These are phyloP conservation scores for Chironomus tepperi DNA, from an alignment of 1,140 invertebrate species.

Conservation along the genomic window DNA sequence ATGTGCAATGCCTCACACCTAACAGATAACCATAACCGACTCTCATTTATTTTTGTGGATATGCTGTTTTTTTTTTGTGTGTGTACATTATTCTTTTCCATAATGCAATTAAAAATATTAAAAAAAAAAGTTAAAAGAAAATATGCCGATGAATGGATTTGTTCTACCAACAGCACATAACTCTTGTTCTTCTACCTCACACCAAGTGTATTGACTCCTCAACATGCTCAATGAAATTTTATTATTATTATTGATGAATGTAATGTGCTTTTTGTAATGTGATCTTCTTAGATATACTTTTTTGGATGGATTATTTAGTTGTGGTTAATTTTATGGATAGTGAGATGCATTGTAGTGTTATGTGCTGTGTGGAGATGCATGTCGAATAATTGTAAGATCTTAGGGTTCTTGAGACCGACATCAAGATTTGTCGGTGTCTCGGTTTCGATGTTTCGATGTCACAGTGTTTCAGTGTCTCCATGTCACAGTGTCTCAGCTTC, in stretches of 20 bases:
- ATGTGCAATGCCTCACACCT: background rate
- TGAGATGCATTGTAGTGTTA: too few species aligned
- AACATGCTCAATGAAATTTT: background rate
- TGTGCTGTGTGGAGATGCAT: too few species aligned
- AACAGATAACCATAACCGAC: slow-evolving; percentile 15
- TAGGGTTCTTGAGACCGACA: too few species aligned
- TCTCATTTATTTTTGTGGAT: slow-evolving; percentile 18
- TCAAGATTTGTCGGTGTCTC: too few species aligned
- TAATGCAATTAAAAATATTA: slow-evolving; percentile 17
- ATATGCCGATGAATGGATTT: background rate
- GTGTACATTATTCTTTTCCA: background rate
- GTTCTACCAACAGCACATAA: background rate
- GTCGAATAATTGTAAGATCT: too few species aligned
- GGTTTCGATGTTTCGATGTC: too few species aligned
- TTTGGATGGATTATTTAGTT: too few species aligned
- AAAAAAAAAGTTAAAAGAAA: background rate
- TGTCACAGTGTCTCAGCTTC: too few species aligned
- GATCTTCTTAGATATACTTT: too few species aligned
- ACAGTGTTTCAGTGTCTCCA: too few species aligned
- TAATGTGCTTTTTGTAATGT: too few species aligned
- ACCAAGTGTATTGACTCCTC: background rate
- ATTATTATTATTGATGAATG: background rate
- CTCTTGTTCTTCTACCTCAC: background rate
- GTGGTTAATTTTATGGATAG: too few species aligned
- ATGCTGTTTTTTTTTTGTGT: background rate